Conservation (phyloP, 2,888 invertebrate genomes). For the Agriopis marginaria region DNA sequence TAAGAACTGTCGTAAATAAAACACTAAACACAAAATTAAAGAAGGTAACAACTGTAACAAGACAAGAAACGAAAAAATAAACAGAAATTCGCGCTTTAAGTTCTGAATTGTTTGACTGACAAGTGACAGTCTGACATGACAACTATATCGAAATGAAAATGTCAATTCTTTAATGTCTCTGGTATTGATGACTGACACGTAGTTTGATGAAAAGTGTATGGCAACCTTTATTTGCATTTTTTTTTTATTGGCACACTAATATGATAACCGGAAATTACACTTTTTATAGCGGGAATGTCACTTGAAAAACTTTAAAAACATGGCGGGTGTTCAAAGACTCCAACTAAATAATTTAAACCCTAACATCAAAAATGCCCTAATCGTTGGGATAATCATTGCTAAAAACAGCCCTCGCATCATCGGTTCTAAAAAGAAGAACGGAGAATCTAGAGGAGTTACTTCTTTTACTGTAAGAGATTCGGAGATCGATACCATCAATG, state of each 20-base stretch:
- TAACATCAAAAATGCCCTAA: conserved; percentile 75
- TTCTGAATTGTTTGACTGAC: too few species aligned
- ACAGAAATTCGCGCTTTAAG: background rate
- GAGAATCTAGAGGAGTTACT: conserved; percentile 89
- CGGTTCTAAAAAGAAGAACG: conserved; percentile 80
- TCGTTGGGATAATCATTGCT: conserved; percentile 88
- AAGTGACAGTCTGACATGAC: too few species aligned
- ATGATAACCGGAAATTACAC: too few species aligned
- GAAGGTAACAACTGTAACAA: background rate
- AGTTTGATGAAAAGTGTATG: background rate
- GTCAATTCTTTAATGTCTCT: background rate
- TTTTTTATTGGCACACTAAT: background rate
- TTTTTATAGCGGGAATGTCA: background rate
- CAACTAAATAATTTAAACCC: conserved; percentile 74
- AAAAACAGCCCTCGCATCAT: conserved; percentile 87
- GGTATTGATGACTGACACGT: background rate
- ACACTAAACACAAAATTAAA: background rate
- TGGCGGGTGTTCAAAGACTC: conserved; percentile 80
- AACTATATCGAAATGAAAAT: too few species aligned
- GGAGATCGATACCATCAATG: conserved; percentile 89
- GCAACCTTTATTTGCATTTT: background rate
- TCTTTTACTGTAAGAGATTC: conserved; percentile 92
- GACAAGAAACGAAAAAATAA: background rate
- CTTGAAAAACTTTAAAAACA: conserved; percentile 46
- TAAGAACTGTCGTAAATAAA: background rate